A percentile compares a stretch with the other conserved stretches of the same genome.
Conservation (phyloP, 2,797 vertebrate species). For the Catamblyrhynchus diadema region DNA sequence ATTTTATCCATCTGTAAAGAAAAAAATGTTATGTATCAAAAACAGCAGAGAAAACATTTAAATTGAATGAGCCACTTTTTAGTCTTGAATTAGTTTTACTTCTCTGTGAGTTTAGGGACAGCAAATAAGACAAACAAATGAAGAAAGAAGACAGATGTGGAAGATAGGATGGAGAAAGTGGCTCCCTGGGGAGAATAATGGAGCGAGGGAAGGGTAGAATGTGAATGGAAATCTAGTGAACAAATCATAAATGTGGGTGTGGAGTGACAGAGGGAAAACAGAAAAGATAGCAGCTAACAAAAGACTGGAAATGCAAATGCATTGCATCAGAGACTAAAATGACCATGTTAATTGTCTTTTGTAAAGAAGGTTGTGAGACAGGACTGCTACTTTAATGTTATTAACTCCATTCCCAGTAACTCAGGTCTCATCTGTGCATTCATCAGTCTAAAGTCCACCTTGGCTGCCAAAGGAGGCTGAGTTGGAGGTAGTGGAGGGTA, state of each 20-base stretch:
- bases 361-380: not conserved
- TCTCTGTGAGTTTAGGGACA: not conserved
- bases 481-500: not conserved
- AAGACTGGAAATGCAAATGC: not conserved
- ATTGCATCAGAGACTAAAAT: not conserved
- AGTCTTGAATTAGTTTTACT: not conserved
- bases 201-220: not conserved
- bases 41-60: not conserved
- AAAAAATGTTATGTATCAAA: not conserved
- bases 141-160: not conserved
- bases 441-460: not conserved
- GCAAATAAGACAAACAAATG: not conserved
- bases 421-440: not conserved
- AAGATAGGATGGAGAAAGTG: not conserved
- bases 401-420: not conserved
- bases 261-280: not conserved
- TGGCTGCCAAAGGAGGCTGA: not conserved
- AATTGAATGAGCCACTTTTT: not conserved
- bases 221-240: not conserved
- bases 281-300: not conserved
- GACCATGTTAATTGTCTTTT: not conserved
- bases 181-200: not conserved
- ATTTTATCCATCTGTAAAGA: not conserved
- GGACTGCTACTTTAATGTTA: not conserved
- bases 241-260: not conserved